Evolutionary conservation across 2,113 vertebrate genomes (phyloP), one percentile per base, ranked within the genome.

Genomic region (Ceyx margarethae): DNA sequence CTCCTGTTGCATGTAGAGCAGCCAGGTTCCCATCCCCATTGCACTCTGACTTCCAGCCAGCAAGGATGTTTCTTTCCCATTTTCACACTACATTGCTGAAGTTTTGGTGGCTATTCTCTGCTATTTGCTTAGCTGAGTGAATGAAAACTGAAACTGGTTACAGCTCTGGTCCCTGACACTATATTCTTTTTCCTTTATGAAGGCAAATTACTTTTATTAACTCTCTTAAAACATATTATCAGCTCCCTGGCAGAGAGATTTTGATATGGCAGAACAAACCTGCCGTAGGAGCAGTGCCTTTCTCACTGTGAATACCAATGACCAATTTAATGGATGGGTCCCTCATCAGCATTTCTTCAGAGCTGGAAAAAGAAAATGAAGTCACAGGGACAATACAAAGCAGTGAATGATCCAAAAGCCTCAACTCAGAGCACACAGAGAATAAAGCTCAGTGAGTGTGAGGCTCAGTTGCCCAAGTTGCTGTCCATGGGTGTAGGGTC

Each of bases 171-270:
- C 22, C 42, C 4, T 29, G 18, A 10, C 20, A 6, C 80, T 28
- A 17, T 42, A 65, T 61, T 65, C 7, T 35, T 81, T 91, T 72
- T 53, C 48, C 43, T 90, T 80, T 94, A 72, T 84, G 86, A 71
- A 90, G 19, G 19, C 66, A 8, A 89, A 53, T 82, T 71, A 21
- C 81, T 93, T 92, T 54, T 79, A 94, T 83, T 92, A 94, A 79
- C 65, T 87, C 68, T 81, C 91, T 82, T 46, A 37, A 56, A 45
- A 33, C 57, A 62, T 40, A 14, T 80, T 65, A 77, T 53, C 28
- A 3, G 23, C 42, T 78, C 53, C 86, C 45, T 33, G 48, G 43
- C 73, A 72, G 56, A 5, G n/a, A 79, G 40, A 20, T 28, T 11
- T 25, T 4, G 42, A 19, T 15, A 11, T 2, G n/a, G 68, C 88